These are phyloP conservation scores for Sarcophaga variegata DNA, from an alignment of 2,888 invertebrate genomes.

Conservation along the genomic window DNA sequence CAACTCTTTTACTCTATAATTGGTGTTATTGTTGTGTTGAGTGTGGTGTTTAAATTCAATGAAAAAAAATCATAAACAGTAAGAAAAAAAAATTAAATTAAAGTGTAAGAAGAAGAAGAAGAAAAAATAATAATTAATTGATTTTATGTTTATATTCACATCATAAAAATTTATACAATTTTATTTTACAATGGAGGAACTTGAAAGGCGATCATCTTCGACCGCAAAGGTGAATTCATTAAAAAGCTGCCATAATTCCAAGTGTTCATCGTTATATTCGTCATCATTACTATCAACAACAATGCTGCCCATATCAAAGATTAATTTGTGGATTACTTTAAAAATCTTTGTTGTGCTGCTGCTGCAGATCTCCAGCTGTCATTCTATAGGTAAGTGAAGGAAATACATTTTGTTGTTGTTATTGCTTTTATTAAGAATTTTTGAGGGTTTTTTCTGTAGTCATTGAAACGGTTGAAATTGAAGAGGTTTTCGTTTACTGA, in stretches of 20 bases:
- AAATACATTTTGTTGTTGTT: background rate
- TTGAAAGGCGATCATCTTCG: conserved; percentile 36
- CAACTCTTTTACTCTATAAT: conserved; percentile 48
- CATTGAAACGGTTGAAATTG: background rate
- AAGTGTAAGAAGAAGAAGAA: background rate
- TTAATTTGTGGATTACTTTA: conserved; percentile 67
- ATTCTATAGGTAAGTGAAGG: conserved; percentile 58
- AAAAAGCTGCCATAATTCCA: conserved; percentile 23
- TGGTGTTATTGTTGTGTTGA: conserved; percentile 6
- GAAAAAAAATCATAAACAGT: background rate
- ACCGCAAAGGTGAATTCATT: background rate
- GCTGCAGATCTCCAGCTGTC: conserved; percentile 53
- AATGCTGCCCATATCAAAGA: conserved; percentile 58
- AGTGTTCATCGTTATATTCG: background rate
- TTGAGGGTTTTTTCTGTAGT: background rate
- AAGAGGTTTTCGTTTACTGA: background rate
- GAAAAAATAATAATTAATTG: conserved; percentile 8
- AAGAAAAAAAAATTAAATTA: background rate
- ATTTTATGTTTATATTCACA: background rate
- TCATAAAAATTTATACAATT: background rate
- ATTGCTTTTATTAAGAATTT: background rate
- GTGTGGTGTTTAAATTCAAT: background rate
- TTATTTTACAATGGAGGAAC: conserved; percentile 50
- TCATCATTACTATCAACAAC: background rate
- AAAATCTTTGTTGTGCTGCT: conserved; percentile 60